phyloP scores from a whole-genome alignment of 2,797 vertebrate genomes.

The Helicolenus hilgendorfi region DNA sequence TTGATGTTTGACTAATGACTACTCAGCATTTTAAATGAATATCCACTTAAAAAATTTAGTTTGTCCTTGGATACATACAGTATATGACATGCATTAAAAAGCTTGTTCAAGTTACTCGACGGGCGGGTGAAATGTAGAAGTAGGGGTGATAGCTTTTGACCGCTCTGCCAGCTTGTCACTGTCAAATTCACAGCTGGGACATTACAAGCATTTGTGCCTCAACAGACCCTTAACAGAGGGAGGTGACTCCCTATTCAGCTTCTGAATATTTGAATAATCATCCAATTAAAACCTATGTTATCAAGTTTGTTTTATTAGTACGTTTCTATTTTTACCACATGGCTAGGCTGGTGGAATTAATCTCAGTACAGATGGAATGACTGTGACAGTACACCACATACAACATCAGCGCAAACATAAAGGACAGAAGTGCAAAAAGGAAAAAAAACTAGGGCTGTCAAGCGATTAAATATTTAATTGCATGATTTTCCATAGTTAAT shows the following conservation, averaged over 20 bases:
- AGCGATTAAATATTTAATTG: neutral
- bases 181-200: slow-evolving; percentile 26
- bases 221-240: slow-evolving; percentile 24
- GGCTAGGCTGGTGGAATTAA: neutral
- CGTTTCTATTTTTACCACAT: neutral
- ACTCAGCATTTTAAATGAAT: neutral
- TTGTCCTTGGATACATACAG: neutral
- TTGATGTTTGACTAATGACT: neutral
- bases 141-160: neutral
- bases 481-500: too few species aligned
- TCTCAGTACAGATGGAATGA: neutral
- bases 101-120: neutral
- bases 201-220: slow-evolving; percentile 13
- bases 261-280: slow-evolving; percentile 29
- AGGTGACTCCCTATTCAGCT: slow-evolving; percentile 13
- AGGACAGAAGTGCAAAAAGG: neutral
- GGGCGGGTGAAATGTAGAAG: neutral
- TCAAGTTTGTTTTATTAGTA: neutral
- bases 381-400: neutral
- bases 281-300: neutral
- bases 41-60: neutral
- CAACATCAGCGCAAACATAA: neutral
- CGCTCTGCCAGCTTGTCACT: neutral
- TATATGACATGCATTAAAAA: slow-evolving; percentile 1
- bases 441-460: neutral